A percentile compares a stretch with the other conserved stretches of the same genome.
phyloP scores from a whole-genome alignment of 2,888 invertebrate species.

The Aphidoletes aphidimyza region DNA sequence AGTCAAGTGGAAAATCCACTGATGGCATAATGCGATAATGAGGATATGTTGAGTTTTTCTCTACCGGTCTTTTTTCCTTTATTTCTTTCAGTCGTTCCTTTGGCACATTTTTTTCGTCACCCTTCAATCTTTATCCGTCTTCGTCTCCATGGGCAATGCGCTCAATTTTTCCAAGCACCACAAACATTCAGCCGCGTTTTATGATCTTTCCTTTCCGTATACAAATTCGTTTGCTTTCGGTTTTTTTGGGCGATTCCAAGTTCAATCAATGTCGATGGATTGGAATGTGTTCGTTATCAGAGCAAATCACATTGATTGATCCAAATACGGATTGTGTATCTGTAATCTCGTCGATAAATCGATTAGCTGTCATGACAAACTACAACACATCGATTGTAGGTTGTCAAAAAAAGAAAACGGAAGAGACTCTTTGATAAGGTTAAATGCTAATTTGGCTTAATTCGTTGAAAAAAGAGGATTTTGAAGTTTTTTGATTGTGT shows the following conservation, averaged over 20 bases:
- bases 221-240: background rate
- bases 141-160: background rate
- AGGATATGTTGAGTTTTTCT: slow-evolving; percentile 16
- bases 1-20: slow-evolving; percentile 55
- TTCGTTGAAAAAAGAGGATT: too few relatives aligned
- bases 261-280: background rate
- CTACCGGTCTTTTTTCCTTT: too few relatives aligned
- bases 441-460: too few relatives aligned
- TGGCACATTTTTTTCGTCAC: slow-evolving; percentile 21
- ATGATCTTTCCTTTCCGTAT: background rate
- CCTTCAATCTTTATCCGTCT: background rate
- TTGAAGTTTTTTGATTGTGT: too few relatives aligned
- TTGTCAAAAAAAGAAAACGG: background rate
- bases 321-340: background rate
- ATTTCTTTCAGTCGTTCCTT: too few relatives aligned
- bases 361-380: background rate
- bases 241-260: too few relatives aligned
- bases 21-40: slow-evolving; percentile 55
- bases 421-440: too few relatives aligned
- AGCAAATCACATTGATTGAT: slow-evolving; percentile 20
- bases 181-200: background rate
- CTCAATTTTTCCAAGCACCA: background rate
- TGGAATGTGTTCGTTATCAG: background rate
- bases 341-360: background rate
- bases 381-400: background rate